A percentile compares a stretch with the other conserved stretches of the same genome.
These are phyloP conservation scores for Drosophila anomalata DNA, from an alignment of 2,888 invertebrate genomes.

Conservation along the genomic window DNA sequence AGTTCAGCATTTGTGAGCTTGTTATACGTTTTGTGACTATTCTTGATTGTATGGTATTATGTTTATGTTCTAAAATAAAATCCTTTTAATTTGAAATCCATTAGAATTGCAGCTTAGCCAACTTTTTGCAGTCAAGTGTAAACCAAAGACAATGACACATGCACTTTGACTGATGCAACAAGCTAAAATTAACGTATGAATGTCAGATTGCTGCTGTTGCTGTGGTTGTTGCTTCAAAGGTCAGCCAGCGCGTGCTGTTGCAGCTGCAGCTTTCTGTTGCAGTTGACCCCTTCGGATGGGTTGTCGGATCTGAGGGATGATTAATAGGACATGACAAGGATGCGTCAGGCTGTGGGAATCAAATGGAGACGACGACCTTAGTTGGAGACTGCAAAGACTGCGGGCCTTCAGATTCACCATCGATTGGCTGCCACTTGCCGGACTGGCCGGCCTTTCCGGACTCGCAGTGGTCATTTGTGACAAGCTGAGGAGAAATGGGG, in stretches of 20 bases:
- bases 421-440: conserved; percentile 36
- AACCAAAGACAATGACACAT: conserved; percentile 23
- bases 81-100: not conserved
- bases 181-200: conserved; percentile 52
- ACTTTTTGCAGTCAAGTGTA: conserved; percentile 26
- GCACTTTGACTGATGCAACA: conserved; percentile 50
- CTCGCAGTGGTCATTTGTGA: conserved; percentile 47
- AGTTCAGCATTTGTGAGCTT: too few relatives aligned
- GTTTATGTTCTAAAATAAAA: too few relatives aligned
- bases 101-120: not conserved
- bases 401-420: conserved; percentile 18
- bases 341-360: conserved; percentile 49
- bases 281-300: conserved; percentile 54
- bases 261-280: conserved; percentile 26
- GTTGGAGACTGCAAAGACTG: conserved; percentile 8
- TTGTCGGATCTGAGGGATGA: conserved; percentile 41
- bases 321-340: conserved; percentile 67
- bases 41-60: too few relatives aligned
- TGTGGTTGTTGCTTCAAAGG: conserved; percentile 56
- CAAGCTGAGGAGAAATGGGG: conserved; percentile 41
- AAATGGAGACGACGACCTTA: conserved; percentile 27
- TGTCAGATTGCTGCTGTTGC: conserved; percentile 49
- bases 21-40: too few relatives aligned
- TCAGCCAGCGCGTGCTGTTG: conserved; percentile 69
- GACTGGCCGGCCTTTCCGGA: conserved; percentile 1